Percentiles rank a stretch among this genome's conserved stretches.
These are phyloP conservation scores for Ciconia maguari DNA, from an alignment of 2,113 vertebrate genomes.

Conservation along the genomic window DNA sequence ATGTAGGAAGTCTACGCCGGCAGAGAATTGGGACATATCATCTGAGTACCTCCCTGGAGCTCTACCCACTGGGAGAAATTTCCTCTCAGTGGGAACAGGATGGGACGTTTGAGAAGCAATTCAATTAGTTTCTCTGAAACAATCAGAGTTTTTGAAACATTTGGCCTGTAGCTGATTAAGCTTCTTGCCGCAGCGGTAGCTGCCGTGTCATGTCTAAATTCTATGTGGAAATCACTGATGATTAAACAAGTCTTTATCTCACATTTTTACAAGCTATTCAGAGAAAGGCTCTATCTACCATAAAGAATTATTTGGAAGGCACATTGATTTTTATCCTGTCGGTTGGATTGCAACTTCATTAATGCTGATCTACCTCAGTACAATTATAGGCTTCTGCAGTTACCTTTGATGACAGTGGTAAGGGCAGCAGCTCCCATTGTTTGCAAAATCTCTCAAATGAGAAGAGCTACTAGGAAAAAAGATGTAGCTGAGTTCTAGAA, in stretches of 20 bases:
- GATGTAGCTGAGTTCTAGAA: neutral
- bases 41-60: neutral
- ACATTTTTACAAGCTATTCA: neutral
- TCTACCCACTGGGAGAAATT: neutral
- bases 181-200: neutral
- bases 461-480: neutral
- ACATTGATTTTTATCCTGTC: neutral
- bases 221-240: neutral
- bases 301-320: neutral
- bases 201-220: neutral
- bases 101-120: neutral
- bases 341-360: neutral
- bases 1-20: neutral
- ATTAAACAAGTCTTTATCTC: conserved; percentile 4
- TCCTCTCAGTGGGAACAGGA: neutral
- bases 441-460: neutral
- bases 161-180: neutral
- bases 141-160: neutral
- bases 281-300: neutral
- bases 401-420: neutral
- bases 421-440: neutral
- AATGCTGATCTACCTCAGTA: neutral
- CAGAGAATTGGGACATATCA: neutral
- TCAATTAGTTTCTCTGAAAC: neutral
- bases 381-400: neutral